These are phyloP conservation scores for Ptychobarbus kaznakovi DNA, from an alignment of 2,797 vertebrate species.

Conservation along the genomic window DNA sequence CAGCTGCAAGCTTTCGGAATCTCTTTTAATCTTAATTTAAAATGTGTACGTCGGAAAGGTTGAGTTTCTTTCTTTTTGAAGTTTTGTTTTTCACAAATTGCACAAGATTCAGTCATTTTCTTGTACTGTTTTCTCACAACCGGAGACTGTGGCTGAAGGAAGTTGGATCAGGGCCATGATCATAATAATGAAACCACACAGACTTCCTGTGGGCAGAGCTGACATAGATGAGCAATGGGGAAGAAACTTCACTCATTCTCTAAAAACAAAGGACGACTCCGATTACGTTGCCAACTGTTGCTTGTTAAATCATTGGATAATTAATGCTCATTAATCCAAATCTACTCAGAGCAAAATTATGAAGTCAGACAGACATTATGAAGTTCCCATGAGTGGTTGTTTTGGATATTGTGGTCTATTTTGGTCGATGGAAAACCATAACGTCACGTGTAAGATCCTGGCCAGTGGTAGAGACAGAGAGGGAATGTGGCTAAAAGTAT, in stretches of 20 bases:
- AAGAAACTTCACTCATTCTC: background rate
- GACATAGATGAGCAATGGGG: conserved; percentile 16
- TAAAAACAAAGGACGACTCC: conserved; percentile 15
- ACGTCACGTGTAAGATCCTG: background rate
- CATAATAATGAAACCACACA: conserved; percentile 21
- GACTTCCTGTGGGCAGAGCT: background rate
- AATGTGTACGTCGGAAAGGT: too few species aligned
- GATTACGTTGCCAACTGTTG: conserved; percentile 15
- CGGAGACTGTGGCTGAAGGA: background rate
- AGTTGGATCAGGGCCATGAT: background rate
- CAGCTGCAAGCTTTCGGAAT: background rate
- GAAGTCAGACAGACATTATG: background rate
- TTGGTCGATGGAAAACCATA: background rate
- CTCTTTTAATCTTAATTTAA: background rate
- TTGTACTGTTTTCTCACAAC: background rate
- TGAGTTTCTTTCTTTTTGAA: background rate
- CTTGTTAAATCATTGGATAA: background rate
- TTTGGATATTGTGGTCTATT: background rate
- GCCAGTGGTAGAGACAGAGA: background rate
- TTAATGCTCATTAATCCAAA: conserved; percentile 1
- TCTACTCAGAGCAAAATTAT: background rate
- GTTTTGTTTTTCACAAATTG: background rate
- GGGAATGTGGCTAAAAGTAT: background rate
- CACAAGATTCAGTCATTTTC: background rate
- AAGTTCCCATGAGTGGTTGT: background rate